These are phyloP conservation scores for Ophion slaviceki DNA, from an alignment of 2,888 invertebrate genomes.

Conservation along the genomic window DNA sequence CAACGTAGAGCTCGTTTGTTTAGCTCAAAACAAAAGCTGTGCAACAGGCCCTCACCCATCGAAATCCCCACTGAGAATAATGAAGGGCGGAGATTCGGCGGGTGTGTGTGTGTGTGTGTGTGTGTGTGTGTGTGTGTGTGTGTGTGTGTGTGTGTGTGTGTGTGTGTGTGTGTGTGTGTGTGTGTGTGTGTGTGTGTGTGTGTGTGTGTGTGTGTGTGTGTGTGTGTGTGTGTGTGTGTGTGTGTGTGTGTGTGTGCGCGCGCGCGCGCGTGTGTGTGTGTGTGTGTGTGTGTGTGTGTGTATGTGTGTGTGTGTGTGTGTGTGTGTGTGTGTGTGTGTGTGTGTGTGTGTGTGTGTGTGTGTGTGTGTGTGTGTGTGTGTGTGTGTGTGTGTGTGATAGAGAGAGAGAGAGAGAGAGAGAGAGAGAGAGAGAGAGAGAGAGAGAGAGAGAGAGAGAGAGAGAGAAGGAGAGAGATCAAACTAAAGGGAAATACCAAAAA, in stretches of 20 bases:
- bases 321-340: neutral
- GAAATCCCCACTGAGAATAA: conserved; percentile 33
- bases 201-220: too few species aligned
- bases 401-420: neutral
- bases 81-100: conserved; percentile 2
- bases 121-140: neutral
- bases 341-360: neutral
- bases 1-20: conserved; percentile 61
- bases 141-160: neutral
- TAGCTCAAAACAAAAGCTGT: conserved; percentile 72
- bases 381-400: neutral
- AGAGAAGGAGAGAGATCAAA: conserved; percentile 1
- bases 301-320: neutral
- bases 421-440: conserved; percentile 6
- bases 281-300: neutral
- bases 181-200: neutral
- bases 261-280: neutral
- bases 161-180: neutral
- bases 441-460: conserved; percentile 2
- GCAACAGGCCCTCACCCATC: conserved; percentile 73
- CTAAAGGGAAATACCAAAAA: conserved; percentile 24
- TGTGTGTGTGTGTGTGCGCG: neutral
- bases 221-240: neutral
- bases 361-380: too few species aligned
- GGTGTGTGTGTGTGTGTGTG: neutral